Base-by-base conservation (phyloP, 2,888 invertebrate species). In the Bombylius discolor region DNA sequence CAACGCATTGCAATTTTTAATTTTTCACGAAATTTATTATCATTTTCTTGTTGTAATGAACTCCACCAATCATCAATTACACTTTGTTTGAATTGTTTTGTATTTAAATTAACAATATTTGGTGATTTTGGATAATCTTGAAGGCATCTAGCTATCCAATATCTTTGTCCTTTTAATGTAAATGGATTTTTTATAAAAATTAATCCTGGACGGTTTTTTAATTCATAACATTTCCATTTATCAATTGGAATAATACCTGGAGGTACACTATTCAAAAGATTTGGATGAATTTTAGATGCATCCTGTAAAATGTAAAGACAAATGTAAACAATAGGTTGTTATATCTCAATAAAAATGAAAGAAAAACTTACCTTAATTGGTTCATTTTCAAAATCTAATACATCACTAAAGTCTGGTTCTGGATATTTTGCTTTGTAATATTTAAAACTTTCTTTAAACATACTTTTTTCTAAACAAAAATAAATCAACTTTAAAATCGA, bases 161-260 rank as follows among this genome's bases (percentile, higher is more conserved):
- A 87, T 56, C 84, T 79, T 71, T 94, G 91, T 0, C 89, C 91
- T 33, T 76, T 66, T 8, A 74, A 62, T 36, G 85, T 86, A 69
- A 95, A 96, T 14, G 94, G 92, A 74, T 94, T 92, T 64, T 77
- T 78, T 57, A 96, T 85, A 53, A 89, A 80, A 62, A 89, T 72
- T 52, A 95, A 77, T n/a, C 93, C 89, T 58, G 85, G 82, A 61
- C 82, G 79, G 45, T 77, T 68, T n/a, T 65, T 63, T 33, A 89
- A 74, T 60, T 77, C 75, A 67, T 77, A 87, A 46, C 81, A 71
- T 64, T 79, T 74, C 90, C 90, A 91, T 45, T 77, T 68, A 34
- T 70, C 63, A 1, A 70, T 58, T 11, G 78, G 69, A 59, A 60
- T 57, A 11, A 70, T 52, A 1, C 71, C 69, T 32, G 45, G 45